phyloP scores from a whole-genome alignment of 2,888 invertebrate species.

The Cephus pygmeus region DNA sequence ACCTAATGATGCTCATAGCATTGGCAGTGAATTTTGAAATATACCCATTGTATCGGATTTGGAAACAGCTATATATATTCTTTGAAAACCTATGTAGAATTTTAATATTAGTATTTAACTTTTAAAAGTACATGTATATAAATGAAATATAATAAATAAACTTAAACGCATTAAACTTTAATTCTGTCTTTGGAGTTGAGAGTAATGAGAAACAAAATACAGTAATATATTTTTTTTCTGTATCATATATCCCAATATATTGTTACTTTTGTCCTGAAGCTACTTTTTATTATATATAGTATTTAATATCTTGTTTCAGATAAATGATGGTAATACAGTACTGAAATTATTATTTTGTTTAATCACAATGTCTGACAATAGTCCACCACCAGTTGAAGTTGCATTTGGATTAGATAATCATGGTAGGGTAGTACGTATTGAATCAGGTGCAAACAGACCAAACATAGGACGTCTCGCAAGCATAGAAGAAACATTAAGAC shows the following conservation, averaged over 20 bases:
- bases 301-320: slow-evolving; percentile 8
- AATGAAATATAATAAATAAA: too few species aligned
- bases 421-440: slow-evolving; percentile 46
- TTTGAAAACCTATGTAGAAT: too few species aligned
- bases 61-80: too few species aligned
- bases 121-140: too few species aligned
- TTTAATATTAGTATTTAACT: too few species aligned
- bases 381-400: slow-evolving; percentile 29
- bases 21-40: neutral
- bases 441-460: slow-evolving; percentile 34
- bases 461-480: slow-evolving; percentile 40
- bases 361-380: slow-evolving; percentile 55
- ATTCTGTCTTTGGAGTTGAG: too few species aligned
- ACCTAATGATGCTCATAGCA: too few species aligned
- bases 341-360: slow-evolving; percentile 10
- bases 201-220: too few species aligned
- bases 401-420: slow-evolving; percentile 45
- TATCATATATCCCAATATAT: neutral
- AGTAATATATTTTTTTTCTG: neutral
- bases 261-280: neutral
- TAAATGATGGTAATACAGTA: slow-evolving; percentile 14
- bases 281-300: neutral
- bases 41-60: too few species aligned
- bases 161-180: too few species aligned
- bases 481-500: slow-evolving; percentile 50